Base-by-base conservation (phyloP, 2,888 invertebrate species). In the Scaptomyza reducta region DNA sequence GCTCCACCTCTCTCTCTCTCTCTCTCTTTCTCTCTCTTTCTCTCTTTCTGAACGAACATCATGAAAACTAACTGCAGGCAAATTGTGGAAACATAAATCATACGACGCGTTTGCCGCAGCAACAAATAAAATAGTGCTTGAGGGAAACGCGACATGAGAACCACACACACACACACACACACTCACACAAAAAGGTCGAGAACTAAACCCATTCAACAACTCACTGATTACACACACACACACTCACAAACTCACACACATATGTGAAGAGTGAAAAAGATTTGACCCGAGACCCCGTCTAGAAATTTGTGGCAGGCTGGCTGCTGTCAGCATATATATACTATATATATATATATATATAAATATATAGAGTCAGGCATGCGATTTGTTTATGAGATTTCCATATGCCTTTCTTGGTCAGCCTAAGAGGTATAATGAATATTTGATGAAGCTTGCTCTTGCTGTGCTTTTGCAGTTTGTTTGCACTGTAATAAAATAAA, bases 61-160 rank as follows among this genome's bases (percentile, higher is more conserved):
- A 74, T 74, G 75, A 75, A 75, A 74, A 72, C 77, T 77, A 77
- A 77, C 73, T 78, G 73, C 77, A 78, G 70, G 70, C 69, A 73
- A 77, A 78, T 75, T 77, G 79, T 76, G 74, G 59, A 42, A 75
- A 77, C 76, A 77, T 78, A 77, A 77, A 77, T 78, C 76, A 77
- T 75, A 78, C 73, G 66, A 78, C 73, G 54, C 74, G 70, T 76
- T 76, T 60, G 73, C 57, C 59, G 56, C 51, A 46, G 42, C 49
- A 38, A 14, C 54, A 46, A 38, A 51, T 14, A 16, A 31, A 49
- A 22, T 5, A 54, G n/a, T n/a, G 49, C 44, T 40, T 49, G 22
- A 33, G n/a, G 42, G 56, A 70, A 53, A 45, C 44, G 38, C 53
- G 29, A 55, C 47, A 50, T 46, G 47, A 53, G 44, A 35, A 35